These are phyloP conservation scores for Ceratothoa steindachneri DNA, from an alignment of 2,888 invertebrate species.

Conservation along the genomic window DNA sequence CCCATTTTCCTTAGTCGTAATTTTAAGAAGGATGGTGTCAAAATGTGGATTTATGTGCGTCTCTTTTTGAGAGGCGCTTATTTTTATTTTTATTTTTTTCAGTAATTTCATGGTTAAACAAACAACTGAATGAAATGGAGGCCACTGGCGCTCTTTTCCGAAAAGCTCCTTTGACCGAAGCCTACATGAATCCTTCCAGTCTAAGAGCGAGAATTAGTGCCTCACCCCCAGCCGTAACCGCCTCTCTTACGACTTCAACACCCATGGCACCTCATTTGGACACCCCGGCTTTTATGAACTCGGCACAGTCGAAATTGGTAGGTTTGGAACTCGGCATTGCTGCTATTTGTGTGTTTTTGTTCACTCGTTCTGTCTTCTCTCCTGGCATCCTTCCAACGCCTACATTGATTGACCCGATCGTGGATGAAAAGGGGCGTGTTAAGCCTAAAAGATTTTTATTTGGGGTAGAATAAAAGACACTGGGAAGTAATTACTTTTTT, in stretches of 20 bases:
- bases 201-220: not conserved
- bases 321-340: no score
- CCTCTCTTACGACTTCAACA: not conserved
- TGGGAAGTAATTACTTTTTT: not conserved
- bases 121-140: constrained; percentile 31
- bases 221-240: not conserved
- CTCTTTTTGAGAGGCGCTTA: no score
- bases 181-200: not conserved
- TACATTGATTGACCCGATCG: no score
- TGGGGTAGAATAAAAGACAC: no score
- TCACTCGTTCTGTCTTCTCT: no score
- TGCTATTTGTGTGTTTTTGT: no score
- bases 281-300: not conserved
- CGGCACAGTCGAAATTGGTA: not conserved
- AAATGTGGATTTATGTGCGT: no score
- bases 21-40: no score
- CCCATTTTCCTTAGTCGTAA: no score
- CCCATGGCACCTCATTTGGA: not conserved
- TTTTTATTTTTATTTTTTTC: not conserved
- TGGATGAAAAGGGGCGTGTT: no score
- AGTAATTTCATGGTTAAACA: constrained; percentile 35
- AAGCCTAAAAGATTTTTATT: no score
- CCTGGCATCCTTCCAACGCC: no score
- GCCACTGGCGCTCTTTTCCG: constrained; percentile 21
- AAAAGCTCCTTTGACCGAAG: constrained; percentile 35